Conservation (phyloP, 2,797 vertebrate species). For the Taeniopygia guttata region DNA sequence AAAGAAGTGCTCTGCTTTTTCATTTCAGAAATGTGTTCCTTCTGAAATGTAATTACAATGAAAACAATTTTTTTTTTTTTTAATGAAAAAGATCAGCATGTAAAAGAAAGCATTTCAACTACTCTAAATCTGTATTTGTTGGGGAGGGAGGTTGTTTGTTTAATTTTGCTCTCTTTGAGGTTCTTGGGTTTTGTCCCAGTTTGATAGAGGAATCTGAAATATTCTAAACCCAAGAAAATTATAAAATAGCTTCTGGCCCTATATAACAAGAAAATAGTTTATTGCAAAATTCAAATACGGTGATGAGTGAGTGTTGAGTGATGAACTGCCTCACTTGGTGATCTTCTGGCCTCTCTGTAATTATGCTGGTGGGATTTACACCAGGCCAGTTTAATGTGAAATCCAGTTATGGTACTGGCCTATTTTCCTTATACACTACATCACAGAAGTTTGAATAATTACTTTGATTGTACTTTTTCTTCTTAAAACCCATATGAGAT, state of each 20-base stretch:
- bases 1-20: background rate
- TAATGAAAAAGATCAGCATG: background rate
- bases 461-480: background rate
- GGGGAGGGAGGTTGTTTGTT: fast-evolving
- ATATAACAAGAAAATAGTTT: background rate
- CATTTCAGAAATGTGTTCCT: background rate
- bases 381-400: background rate
- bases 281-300: background rate
- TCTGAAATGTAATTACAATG: background rate
- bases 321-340: background rate
- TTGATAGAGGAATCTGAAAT: background rate
- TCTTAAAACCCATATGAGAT: background rate
- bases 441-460: background rate
- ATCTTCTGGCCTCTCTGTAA: background rate
- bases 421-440: background rate
- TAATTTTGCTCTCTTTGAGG: background rate
- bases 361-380: background rate
- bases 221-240: background rate
- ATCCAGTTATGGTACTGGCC: background rate
- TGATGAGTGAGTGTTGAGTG: background rate
- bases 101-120: background rate
- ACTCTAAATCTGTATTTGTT: background rate
- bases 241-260: background rate
- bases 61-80: background rate
- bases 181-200: background rate